Evolutionary conservation across 1,140 invertebrate genomes (phyloP).

Genomic region (Zaprionus ghesquierei): DNA sequence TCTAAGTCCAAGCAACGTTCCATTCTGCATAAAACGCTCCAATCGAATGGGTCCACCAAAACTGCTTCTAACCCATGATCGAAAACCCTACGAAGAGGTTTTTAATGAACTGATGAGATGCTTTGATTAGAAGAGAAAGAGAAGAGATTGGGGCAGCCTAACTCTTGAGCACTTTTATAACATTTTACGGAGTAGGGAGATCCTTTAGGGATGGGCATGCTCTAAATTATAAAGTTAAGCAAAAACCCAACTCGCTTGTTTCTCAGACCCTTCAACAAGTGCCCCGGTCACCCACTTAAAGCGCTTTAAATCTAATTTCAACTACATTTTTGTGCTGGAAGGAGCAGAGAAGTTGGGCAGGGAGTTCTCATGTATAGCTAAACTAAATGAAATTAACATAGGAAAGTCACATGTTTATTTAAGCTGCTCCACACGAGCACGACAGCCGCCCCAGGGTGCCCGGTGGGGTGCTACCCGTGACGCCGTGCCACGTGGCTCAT

Average conservation of each 20-base stretch:
- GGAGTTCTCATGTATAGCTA: background rate
- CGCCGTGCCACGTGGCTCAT: background rate
- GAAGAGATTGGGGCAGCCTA: too few relatives aligned
- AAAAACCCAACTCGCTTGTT: background rate
- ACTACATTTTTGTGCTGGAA: background rate
- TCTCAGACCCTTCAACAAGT: background rate
- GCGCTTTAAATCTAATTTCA: background rate
- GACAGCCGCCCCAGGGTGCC: constrained; percentile 25
- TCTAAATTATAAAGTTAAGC: background rate
- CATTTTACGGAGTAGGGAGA: too few relatives aligned
- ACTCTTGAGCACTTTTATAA: too few relatives aligned
- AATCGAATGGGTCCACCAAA: background rate
- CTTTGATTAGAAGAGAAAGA: too few relatives aligned
- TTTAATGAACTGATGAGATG: too few relatives aligned
- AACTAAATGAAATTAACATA: constrained; percentile 40
- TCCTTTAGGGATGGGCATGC: too few relatives aligned
- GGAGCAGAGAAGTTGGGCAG: background rate
- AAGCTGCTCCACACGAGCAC: constrained; percentile 8
- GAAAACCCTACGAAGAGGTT: too few relatives aligned
- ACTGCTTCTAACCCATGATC: background rate
- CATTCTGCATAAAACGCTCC: background rate
- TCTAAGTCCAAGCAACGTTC: background rate
- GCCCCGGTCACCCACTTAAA: background rate
- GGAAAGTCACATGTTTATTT: constrained; percentile 31
- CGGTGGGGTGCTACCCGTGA: background rate